Conservation (phyloP, 2,888 invertebrate species). For the Stenodera caucasica region DNA sequence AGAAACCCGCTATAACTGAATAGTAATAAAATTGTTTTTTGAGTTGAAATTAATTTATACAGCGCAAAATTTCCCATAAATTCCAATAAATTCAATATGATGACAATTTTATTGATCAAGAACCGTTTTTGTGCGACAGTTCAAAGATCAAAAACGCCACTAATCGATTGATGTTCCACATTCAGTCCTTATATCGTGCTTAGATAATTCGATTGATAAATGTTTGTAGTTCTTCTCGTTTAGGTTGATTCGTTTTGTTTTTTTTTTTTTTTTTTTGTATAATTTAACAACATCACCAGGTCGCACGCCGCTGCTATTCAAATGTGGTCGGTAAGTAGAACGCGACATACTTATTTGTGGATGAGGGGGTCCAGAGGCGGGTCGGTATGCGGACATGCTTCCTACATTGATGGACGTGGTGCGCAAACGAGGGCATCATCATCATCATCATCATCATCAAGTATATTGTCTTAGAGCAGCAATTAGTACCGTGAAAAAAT, state of each 20-base stretch:
- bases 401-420: conserved; percentile 53
- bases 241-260: neutral
- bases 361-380: conserved; percentile 36
- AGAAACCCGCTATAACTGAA: neutral
- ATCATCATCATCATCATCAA: conserved; percentile 25
- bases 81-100: no score
- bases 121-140: conserved; percentile 12
- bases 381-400: conserved; percentile 53
- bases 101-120: no score
- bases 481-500: neutral
- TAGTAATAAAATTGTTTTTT: no score
- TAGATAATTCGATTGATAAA: conserved; percentile 21
- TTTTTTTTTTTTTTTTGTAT: neutral
- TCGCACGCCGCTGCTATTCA: conserved; percentile 45
- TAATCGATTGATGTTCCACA: neutral
- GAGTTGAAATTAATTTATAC: conserved; percentile 15
- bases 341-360: conserved; percentile 49
- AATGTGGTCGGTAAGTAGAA: conserved; percentile 48
- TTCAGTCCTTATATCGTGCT: neutral
- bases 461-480: conserved; percentile 8
- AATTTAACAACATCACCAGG: conserved; percentile 13
- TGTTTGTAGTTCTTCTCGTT: conserved; percentile 12
- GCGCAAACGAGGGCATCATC: conserved; percentile 50
- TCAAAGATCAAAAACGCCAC: neutral
- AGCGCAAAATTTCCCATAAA: neutral